A percentile compares a stretch with the other conserved stretches of the same genome.
Evolutionary conservation across 2,888 invertebrate species (phyloP).

Genomic region (Girardia tigrina): DNA sequence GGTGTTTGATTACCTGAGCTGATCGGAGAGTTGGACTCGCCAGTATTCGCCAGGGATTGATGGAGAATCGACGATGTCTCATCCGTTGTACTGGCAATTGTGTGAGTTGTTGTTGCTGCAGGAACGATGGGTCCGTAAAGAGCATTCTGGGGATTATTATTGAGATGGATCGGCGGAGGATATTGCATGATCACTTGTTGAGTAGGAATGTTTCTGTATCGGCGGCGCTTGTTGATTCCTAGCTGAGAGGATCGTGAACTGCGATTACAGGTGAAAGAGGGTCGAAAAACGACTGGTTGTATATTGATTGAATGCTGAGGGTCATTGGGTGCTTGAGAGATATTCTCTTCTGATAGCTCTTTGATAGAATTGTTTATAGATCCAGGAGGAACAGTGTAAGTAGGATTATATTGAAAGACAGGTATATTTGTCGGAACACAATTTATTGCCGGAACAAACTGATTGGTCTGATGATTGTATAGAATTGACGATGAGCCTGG

Average conservation of each 20-base stretch:
- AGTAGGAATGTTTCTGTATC: neutral
- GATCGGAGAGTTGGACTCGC: neutral
- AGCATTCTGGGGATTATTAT: neutral
- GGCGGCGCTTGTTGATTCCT: neutral
- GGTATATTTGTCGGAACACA: slow-evolving; percentile 13
- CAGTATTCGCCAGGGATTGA: neutral
- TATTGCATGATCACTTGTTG: slow-evolving; percentile 6
- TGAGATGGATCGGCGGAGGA: neutral
- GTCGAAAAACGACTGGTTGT: neutral
- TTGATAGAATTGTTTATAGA: slow-evolving; percentile 17
- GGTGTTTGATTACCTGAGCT: slow-evolving; percentile 17
- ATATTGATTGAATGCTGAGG: slow-evolving; percentile 2
- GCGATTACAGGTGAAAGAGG: neutral
- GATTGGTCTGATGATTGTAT: slow-evolving; percentile 7
- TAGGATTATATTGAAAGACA: slow-evolving; percentile 6
- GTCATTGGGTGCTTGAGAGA: neutral
- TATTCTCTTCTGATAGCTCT: neutral
- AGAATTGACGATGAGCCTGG: neutral
- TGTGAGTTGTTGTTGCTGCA: neutral
- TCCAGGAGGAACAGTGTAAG: slow-evolving; percentile 10
- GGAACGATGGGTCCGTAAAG: neutral
- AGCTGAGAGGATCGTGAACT: slow-evolving; percentile 1
- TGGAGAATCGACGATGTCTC: no score
- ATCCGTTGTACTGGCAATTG: no score
- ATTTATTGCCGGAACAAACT: neutral